Base-by-base conservation (phyloP, 2,888 invertebrate species). In the Drosophila paramelanica region DNA sequence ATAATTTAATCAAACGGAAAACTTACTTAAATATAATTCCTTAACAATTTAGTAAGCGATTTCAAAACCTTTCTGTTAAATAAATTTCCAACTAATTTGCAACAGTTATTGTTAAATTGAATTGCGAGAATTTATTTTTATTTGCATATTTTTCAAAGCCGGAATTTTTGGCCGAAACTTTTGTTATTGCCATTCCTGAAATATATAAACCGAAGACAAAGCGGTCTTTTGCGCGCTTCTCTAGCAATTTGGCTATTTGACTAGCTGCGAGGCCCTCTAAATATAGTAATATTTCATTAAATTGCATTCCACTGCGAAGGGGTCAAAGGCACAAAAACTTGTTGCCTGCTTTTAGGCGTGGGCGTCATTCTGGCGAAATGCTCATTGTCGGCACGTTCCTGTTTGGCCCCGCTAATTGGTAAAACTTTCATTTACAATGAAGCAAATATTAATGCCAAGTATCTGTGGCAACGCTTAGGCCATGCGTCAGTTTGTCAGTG, bases 391-490 rank as follows among this genome's bases (percentile, higher is more conserved):
- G n/a, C 46, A 10, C n/a, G 8, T 17, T 46, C 6, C 38, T 11
- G 20, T n/a, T 59, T 76, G 43, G 43, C 33, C 10, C 41, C 41
- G 81, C 69, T 83, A 82, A 88, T 83, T 83, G 83, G 75, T 70
- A 43, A 74, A 82, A 82, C 69, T 74, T 88, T 81, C 82, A 88
- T 88, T 81, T 77, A 57, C 60, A 60, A 56, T 45, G 42, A 62
- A 66, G 65, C 66, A 55, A 51, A 62, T 46, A 61, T 41, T 60
- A 49, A 52, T 38, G 57, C 62, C 77, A 78, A 73, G 61, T 73
- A 69, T 60, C 77, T 67, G 61, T 14, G 53, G 60, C 57, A 58
- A 23, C 23, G 23, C 42, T 68, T 55, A 45, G 50, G 53, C 31
- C 14, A 20, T 58, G 51, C 53, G 25, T 20, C 67, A 23, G 20